Conservation (phyloP, 2,113 vertebrate species). For the Melanostigma gelatinosum region DNA sequence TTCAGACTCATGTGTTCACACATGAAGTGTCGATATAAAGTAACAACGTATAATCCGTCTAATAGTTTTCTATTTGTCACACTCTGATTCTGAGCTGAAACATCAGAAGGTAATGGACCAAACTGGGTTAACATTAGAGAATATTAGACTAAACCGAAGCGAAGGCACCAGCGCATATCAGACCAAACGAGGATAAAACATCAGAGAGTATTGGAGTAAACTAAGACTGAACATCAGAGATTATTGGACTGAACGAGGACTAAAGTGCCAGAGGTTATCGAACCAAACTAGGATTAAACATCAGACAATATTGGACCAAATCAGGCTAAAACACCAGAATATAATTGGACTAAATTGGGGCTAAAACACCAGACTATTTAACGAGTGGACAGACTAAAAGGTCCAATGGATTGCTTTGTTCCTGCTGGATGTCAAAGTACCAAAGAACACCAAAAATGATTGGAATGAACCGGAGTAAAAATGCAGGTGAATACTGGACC, state of each 20-base stretch:
- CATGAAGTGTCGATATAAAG: not conserved
- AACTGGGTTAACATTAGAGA: not conserved
- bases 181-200: too few species aligned
- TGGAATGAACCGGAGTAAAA: not conserved
- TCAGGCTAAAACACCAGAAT: not conserved
- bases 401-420: not conserved
- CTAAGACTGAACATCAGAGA: not conserved
- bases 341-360: not conserved
- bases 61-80: not conserved
- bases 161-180: too few species aligned
- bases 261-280: not conserved
- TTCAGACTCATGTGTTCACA: slow-evolving; percentile 2
- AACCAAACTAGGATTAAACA: not conserved
- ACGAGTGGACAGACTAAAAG: not conserved
- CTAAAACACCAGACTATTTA: not conserved
- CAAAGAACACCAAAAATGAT: not conserved
- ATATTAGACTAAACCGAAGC: not conserved
- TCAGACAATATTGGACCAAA: not conserved
- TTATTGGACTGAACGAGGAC: not conserved
- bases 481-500: not conserved
- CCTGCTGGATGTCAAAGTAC: not conserved
- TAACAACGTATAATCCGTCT: not conserved
- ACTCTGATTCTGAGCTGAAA: not conserved
- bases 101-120: not conserved
- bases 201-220: too few species aligned